These are phyloP conservation scores for Channallabes apus DNA, from an alignment of 2,797 vertebrate genomes.

Conservation along the genomic window DNA sequence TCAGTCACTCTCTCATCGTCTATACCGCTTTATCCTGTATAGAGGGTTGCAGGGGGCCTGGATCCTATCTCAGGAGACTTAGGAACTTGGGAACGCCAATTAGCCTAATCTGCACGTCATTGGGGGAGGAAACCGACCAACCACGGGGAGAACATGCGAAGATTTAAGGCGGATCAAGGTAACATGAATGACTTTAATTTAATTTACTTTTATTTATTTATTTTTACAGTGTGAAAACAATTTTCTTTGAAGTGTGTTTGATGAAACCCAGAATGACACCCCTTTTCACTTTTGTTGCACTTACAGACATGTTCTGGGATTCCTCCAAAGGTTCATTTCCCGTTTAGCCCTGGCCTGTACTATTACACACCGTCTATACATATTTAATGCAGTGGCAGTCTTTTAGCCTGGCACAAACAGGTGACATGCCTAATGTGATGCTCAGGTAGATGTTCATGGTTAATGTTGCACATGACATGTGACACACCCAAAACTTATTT, in stretches of 20 bases:
- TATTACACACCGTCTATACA: slow-evolving; percentile 42
- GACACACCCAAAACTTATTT: neutral
- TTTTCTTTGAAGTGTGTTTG: neutral
- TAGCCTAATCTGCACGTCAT: too few relatives aligned
- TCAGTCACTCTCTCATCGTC: too few relatives aligned
- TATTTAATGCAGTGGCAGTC: slow-evolving; percentile 47
- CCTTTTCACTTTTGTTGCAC: slow-evolving; percentile 25
- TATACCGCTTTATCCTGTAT: too few relatives aligned
- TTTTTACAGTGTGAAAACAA: neutral
- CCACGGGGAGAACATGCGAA: too few relatives aligned
- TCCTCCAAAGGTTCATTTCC: slow-evolving; percentile 30
- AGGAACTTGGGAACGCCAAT: too few relatives aligned
- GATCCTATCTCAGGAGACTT: too few relatives aligned
- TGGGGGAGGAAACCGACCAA: too few relatives aligned
- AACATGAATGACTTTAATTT: too few relatives aligned
- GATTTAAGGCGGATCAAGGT: neutral
- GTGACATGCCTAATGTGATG: slow-evolving; percentile 33
- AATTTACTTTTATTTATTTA: too few relatives aligned
- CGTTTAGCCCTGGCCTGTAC: slow-evolving; percentile 46
- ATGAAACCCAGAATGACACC: slow-evolving; percentile 6
- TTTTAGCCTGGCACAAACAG: slow-evolving; percentile 44
- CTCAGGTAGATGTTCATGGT: slow-evolving; percentile 14
- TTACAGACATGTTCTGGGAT: slow-evolving; percentile 37
- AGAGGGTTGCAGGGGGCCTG: too few relatives aligned
- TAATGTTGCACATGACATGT: slow-evolving; percentile 17